Evolutionary conservation across 1,140 invertebrate genomes (phyloP).

Genomic region (Trachymyrmex cornetzi): DNA sequence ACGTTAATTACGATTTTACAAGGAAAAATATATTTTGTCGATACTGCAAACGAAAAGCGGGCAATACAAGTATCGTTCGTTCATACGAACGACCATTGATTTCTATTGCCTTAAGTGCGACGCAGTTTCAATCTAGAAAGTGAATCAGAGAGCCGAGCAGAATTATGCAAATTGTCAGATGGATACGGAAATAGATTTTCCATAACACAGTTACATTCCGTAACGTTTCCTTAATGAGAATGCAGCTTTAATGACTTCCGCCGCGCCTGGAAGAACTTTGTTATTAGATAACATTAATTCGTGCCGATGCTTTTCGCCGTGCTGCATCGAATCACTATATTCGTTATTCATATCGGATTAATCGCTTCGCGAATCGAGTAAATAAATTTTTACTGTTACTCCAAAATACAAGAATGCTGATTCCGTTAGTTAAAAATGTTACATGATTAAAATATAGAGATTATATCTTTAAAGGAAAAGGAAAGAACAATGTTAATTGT

Average conservation of each 20-base stretch:
- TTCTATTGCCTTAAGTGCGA: conserved; percentile 44
- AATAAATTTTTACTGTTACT: background rate
- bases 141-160: conserved; percentile 41
- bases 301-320: conserved; percentile 37
- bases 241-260: conserved; percentile 63
- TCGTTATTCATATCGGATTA: conserved; percentile 24
- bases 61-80: background rate
- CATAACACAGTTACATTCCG: conserved; percentile 60
- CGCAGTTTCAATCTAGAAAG: conserved; percentile 40
- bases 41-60: background rate
- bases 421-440: background rate
- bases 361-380: conserved; percentile 1
- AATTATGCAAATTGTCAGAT: conserved; percentile 63
- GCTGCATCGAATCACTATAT: conserved; percentile 16
- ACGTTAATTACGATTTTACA: conserved; percentile 12
- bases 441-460: background rate
- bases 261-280: conserved; percentile 43
- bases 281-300: conserved; percentile 59
- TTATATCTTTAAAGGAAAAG: background rate
- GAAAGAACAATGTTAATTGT: background rate
- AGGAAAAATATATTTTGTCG: background rate
- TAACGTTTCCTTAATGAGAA: conserved; percentile 65
- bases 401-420: background rate
- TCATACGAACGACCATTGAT: conserved; percentile 25
- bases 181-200: conserved; percentile 62